These are phyloP conservation scores for Lanius ludovicianus DNA, from an alignment of 2,113 vertebrate genomes.

Conservation along the genomic window DNA sequence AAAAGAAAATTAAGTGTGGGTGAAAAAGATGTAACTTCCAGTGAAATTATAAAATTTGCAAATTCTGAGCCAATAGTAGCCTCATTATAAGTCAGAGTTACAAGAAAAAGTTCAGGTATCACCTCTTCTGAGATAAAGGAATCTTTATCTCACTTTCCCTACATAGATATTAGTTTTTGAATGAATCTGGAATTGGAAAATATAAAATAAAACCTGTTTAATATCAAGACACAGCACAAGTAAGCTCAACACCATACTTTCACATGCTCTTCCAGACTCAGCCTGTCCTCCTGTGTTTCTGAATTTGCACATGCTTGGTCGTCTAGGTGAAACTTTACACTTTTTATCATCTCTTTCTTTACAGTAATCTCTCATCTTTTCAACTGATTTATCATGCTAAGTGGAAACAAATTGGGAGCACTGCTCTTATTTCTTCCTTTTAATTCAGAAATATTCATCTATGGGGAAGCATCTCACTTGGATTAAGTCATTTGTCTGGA, in stretches of 20 bases:
- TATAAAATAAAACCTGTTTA: background rate
- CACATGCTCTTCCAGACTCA: background rate
- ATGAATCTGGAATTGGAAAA: background rate
- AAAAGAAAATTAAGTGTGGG: background rate
- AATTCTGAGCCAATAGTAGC: background rate
- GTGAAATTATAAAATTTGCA: background rate
- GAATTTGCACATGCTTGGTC: background rate
- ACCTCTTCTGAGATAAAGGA: background rate
- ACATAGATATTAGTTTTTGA: background rate
- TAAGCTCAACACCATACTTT: rapidly evolving
- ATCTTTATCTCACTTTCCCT: background rate
- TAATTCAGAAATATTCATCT: background rate
- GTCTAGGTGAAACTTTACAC: background rate
- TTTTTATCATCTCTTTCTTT: background rate
- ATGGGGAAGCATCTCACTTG: background rate
- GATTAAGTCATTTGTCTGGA: background rate
- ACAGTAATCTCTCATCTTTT: background rate
- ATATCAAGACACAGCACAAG: background rate
- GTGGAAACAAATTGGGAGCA: background rate
- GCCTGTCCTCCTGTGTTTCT: rapidly evolving
- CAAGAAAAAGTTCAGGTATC: background rate
- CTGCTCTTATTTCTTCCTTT: background rate
- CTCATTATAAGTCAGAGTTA: background rate
- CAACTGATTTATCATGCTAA: background rate
- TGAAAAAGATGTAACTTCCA: background rate